Evolutionary conservation across 2,113 vertebrate species (phyloP), one percentile per base, ranked within the genome.

Genomic region (Chaetodon trifascialis): DNA sequence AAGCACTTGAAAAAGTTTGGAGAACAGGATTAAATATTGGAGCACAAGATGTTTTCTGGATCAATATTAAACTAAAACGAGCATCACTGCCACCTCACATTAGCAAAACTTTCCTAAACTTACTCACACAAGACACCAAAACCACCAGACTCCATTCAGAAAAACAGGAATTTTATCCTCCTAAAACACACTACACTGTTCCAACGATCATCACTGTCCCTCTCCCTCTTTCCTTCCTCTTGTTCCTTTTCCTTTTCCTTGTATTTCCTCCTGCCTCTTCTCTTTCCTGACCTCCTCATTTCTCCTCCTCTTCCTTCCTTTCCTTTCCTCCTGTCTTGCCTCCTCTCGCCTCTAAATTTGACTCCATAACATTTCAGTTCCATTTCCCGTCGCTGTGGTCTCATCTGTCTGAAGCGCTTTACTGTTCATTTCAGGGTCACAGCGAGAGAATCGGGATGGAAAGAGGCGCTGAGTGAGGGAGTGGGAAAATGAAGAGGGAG

Each of bases 321-420:
- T 7, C 1, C 2, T 17, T 11, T 42, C 34, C 2, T 38, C 23
- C 8, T 15, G 16, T 5, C 49, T 19, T 16, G 10, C 23, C 47
- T 52, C 34, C 46, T 4, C 46, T 34, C 7, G 5, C 51, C 58
- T 74, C 59, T 54, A 73, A 67, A 79, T 76, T 65, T 21, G 3
- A 80, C 62, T 66, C 51, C 60, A 44, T 68, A 88, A 76, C 80
- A 68, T 88, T 86, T 88, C 81, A 74, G 52, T 90, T 82, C 71
- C 71, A 66, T 88, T 88, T 58, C 60, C 80, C 74, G 59, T 85
- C 88, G 40, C 51, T 17, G 7, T 12, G 3, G 19, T 52, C 58
- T 66, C 25, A 30, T 80, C 60, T 80, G 15, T 79, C 21, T 34
- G 42, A 16, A 52, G 65, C 34, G 69, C 73, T 77, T 80, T 23